A percentile compares a stretch with the other conserved stretches of the same genome.
phyloP scores from a whole-genome alignment of 2,888 invertebrate species.

The Stenchaetothrips biformis region DNA sequence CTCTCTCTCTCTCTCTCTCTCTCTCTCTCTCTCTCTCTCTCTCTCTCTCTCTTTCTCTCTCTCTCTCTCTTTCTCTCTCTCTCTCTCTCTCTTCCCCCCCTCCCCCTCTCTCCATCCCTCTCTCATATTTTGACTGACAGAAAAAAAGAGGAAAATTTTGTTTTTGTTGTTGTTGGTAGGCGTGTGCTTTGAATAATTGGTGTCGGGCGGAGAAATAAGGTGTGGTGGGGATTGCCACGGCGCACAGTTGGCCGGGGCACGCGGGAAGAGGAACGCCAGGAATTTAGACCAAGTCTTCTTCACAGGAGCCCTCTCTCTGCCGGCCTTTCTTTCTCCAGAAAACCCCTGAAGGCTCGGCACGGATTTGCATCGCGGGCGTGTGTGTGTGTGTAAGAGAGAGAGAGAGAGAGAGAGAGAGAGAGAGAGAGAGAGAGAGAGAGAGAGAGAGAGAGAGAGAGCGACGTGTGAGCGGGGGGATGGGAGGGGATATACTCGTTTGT shows the following conservation, averaged over 20 bases:
- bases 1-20: not conserved
- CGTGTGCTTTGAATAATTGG: no score
- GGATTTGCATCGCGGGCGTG: no score
- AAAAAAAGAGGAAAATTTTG: no score
- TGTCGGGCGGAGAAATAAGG: not conserved
- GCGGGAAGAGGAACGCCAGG: not conserved
- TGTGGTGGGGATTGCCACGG: conserved; percentile 26
- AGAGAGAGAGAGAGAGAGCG: no score
- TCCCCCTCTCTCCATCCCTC: conserved; percentile 28
- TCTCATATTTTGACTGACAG: no score
- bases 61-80: not conserved
- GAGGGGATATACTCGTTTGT: no score
- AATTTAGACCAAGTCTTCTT: conserved; percentile 17
- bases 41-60: conserved; percentile 21
- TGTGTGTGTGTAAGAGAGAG: no score
- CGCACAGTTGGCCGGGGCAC: not conserved
- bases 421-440: no score
- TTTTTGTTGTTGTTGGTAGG: no score
- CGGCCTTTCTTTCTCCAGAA: conserved; percentile 26
- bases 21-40: not conserved
- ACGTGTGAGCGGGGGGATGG: no score
- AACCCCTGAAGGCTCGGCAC: no score
- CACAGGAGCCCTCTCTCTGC: conserved; percentile 27
- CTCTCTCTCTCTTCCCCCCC: not conserved
- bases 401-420: no score